These are phyloP conservation scores for Theodoxus fluviatilis DNA, from an alignment of 2,888 invertebrate species.

Conservation along the genomic window DNA sequence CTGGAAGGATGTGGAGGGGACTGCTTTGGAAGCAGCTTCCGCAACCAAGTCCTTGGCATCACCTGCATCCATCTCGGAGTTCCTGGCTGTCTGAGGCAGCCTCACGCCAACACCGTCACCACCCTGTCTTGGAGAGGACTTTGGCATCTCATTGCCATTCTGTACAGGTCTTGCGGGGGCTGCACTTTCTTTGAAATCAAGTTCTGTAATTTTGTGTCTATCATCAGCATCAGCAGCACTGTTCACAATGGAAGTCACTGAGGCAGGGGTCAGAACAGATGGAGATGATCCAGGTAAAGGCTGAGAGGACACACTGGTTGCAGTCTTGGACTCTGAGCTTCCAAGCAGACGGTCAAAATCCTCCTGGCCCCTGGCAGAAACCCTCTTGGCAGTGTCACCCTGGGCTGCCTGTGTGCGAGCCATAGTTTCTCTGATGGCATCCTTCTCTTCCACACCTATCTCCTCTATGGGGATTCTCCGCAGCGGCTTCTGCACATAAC, in stretches of 20 bases:
- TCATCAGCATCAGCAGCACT: no score
- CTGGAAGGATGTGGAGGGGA: conserved; percentile 53
- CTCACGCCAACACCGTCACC: no score
- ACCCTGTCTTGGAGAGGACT: no score
- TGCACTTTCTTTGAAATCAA: no score
- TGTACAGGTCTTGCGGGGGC: no score
- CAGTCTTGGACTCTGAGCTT: not conserved
- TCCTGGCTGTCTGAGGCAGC: no score
- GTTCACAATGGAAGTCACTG: not conserved
- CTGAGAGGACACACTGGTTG: no score
- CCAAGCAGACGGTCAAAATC: conserved; percentile 22
- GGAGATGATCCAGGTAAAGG: no score
- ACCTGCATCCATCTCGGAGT: not conserved
- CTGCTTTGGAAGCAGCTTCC: conserved; percentile 7
- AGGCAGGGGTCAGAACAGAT: no score
- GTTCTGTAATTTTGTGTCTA: no score
- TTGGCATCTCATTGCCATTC: no score
- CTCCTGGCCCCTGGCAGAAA: conserved; percentile 21
- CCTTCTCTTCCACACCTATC: conserved; percentile 49
- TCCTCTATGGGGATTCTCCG: conserved; percentile 57
- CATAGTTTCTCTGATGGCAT: conserved; percentile 21
- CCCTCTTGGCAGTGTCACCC: conserved; percentile 26
- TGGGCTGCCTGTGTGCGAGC: conserved; percentile 23
- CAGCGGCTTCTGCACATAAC: conserved; percentile 48
- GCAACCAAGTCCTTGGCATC: not conserved